Percentiles rank a stretch among this genome's conserved stretches.
Evolutionary conservation across 2,113 vertebrate genomes (phyloP).

Genomic region (Hypanus sabinus): DNA sequence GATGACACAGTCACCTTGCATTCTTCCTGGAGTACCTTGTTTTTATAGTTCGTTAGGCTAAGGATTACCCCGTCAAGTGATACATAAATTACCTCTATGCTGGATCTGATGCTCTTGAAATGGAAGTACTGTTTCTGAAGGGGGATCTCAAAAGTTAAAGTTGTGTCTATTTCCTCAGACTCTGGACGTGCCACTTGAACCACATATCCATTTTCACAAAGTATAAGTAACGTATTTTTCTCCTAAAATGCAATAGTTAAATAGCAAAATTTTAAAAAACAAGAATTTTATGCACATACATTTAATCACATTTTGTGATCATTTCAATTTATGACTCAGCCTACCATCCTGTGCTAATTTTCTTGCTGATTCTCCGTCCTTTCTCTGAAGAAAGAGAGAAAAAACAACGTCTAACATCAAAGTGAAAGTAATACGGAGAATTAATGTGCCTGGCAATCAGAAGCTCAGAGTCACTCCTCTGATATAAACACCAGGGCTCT

Average conservation of each 20-base stretch:
- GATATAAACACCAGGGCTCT: too few species aligned
- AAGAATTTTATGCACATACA: slow-evolving; percentile 26
- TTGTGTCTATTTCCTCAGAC: slow-evolving; percentile 40
- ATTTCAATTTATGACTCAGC: too few species aligned
- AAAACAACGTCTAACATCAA: too few species aligned
- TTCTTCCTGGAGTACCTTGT: not conserved
- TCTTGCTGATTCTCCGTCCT: not conserved
- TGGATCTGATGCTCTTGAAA: slow-evolving; percentile 82
- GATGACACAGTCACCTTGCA: not conserved
- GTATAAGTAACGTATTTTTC: slow-evolving; percentile 64
- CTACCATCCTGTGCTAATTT: not conserved
- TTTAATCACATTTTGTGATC: too few species aligned
- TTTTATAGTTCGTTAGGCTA: not conserved
- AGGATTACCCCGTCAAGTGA: not conserved
- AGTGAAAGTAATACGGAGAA: too few species aligned
- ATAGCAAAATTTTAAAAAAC: not conserved
- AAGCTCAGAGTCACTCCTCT: too few species aligned
- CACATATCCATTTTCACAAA: slow-evolving; percentile 73
- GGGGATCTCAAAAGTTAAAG: slow-evolving; percentile 63
- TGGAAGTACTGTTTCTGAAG: slow-evolving; percentile 63
- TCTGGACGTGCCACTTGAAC: slow-evolving; percentile 66
- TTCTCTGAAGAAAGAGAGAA: not conserved
- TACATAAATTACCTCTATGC: slow-evolving; percentile 65
- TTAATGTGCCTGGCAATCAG: too few species aligned
- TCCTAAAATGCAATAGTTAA: slow-evolving; percentile 48